Percentiles rank a stretch among this genome's conserved stretches.
Conservation (phyloP, 1,140 invertebrate genomes). For the Cecropterus lyciades region DNA sequence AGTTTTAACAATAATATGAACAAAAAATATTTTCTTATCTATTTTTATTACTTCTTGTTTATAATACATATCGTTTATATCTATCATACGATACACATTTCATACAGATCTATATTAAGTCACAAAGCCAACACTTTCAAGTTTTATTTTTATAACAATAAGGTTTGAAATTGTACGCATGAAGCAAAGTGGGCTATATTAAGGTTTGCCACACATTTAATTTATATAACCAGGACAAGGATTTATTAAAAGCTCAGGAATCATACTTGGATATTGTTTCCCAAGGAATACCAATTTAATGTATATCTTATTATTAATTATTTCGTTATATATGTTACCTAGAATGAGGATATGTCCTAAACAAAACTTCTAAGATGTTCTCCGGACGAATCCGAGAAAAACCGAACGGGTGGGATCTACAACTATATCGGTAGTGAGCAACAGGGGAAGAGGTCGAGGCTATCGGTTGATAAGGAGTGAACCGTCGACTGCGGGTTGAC, state of each 20-base stretch:
- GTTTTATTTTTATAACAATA: constrained; percentile 16
- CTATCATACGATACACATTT: constrained; percentile 31
- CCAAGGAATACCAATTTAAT: too few species aligned
- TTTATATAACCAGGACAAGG: too few species aligned
- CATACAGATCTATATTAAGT: constrained; percentile 6
- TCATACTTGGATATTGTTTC: too few species aligned
- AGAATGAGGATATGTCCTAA: too few species aligned
- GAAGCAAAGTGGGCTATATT: constrained; percentile 5
- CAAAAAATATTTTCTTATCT: constrained; percentile 17
- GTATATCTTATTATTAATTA: too few species aligned
- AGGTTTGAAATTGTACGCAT: constrained; percentile 1
- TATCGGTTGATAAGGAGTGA: constrained; percentile 69
- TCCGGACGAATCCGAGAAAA: neutral
- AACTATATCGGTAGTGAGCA: constrained; percentile 38
- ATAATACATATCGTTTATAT: constrained; percentile 37
- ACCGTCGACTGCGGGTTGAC: constrained; percentile 56
- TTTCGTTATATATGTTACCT: too few species aligned
- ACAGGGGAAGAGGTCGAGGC: constrained; percentile 73
- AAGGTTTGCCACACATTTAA: too few species aligned
- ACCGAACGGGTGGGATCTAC: neutral
- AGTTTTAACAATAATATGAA: neutral
- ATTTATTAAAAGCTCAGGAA: too few species aligned
- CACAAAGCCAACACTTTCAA: neutral
- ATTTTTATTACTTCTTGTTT: constrained; percentile 39
- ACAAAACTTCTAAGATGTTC: too few species aligned